Evolutionary conservation across 1,140 invertebrate species (phyloP).

Genomic region (Drosophila nasuta): DNA sequence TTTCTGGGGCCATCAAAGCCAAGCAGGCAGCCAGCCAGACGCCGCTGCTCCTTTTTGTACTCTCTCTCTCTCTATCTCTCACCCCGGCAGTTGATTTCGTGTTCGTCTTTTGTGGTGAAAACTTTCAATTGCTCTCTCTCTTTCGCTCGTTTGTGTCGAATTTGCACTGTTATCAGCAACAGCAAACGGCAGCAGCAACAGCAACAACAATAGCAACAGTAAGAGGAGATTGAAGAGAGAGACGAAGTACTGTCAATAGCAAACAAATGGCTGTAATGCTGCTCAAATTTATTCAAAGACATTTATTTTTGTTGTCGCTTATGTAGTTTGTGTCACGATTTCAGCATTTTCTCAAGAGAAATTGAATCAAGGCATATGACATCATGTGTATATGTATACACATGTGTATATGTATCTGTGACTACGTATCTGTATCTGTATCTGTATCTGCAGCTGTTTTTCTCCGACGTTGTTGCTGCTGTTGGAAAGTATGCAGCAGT

Average conservation of each 20-base stretch:
- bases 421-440: neutral
- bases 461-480: constrained; percentile 1
- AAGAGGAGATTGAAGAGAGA: constrained; percentile 19
- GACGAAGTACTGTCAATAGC: constrained; percentile 48
- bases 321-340: constrained; percentile 53
- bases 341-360: constrained; percentile 46
- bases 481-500: constrained; percentile 52
- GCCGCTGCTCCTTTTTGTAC: constrained; percentile 51
- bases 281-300: constrained; percentile 67
- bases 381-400: constrained; percentile 39
- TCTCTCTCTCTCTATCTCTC: constrained; percentile 4
- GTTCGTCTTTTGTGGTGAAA: constrained; percentile 73
- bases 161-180: constrained; percentile 73
- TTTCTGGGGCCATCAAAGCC: constrained; percentile 32
- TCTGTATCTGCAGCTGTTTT: constrained; percentile 1
- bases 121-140: constrained; percentile 53
- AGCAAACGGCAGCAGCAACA: constrained; percentile 49
- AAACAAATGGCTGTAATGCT: constrained; percentile 66
- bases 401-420: neutral
- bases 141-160: constrained; percentile 48
- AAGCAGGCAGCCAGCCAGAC: constrained; percentile 63
- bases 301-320: constrained; percentile 62
- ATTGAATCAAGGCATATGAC: constrained; percentile 48
- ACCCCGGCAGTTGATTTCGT: constrained; percentile 39
- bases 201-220: constrained; percentile 28